Evolutionary conservation across 64 coral and sea anemone genomes (phyloP), one percentile per base, ranked within the genome.

Genomic region (Montipora foliosa): DNA sequence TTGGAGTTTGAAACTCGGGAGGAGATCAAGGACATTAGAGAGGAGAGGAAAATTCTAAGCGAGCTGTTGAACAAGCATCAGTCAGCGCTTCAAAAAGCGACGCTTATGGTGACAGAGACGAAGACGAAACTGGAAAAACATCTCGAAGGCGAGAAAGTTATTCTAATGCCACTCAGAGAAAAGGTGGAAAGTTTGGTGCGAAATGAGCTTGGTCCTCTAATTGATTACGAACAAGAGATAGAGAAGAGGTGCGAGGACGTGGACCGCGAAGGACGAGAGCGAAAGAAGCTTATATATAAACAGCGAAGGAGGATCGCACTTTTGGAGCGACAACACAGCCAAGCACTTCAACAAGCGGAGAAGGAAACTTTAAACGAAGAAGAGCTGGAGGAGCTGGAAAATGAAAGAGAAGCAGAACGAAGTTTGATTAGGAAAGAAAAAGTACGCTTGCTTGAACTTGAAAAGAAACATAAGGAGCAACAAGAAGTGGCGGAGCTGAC

Each of bases 391-490:
- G 97, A 99, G 58, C 58, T 99, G 24, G 97, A 99, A 68, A 99
- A 99, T 21, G 97, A 99, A 46, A 77, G 97, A 92, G 97, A 99
- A 87, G 97, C 97, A 2, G 97, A 99, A 60, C 89, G 94, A 37
- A 99, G 97, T 76, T 74, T 99, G 55, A 99, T 99, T 20, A 89
- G 97, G 12, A 99, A 99, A 62, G 97, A 99, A 46, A 99, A 99
- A 73, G 87, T 99, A 0, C 95, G 97, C 20, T 77, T 99, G 0
- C 95, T 99, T 24, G 97, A 99, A 46, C 89, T 99, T 79, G 97
- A 99, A 67, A 99, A 99, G 75, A 96, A 96, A 62, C 97, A 96
- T 77, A 99, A 96, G 67, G 97, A 99, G 62, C 97, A 99, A 62
- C 97, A 99, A 75, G 97, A 99, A 47, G 29, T 96, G 6, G 97